Evolutionary conservation across 23 tunicate species (phyloP).

Genomic region (Aplidium turbinatum): DNA sequence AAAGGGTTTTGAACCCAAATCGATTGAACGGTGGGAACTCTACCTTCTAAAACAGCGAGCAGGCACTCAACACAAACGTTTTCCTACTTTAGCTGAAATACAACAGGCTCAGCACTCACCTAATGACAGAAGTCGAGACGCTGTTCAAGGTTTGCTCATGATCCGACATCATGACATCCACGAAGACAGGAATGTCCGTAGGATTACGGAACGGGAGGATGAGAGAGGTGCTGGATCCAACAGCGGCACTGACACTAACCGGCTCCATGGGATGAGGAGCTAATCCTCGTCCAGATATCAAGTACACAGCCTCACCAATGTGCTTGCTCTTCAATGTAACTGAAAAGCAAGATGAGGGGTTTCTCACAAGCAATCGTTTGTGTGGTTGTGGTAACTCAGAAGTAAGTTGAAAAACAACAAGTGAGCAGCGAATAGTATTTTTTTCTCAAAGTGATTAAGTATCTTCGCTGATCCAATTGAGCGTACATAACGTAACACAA

Average conservation of each 20-base stretch:
- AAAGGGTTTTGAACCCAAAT: too few species aligned
- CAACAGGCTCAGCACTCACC: slow-evolving; percentile 26
- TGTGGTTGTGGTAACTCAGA: too few species aligned
- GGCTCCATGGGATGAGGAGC: slow-evolving; percentile 92
- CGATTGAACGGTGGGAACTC: too few species aligned
- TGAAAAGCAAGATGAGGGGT: slow-evolving; percentile 25
- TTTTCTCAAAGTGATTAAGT: too few species aligned
- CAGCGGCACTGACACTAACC: slow-evolving; percentile 69
- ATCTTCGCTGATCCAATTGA: too few species aligned
- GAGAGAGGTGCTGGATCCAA: slow-evolving; percentile 83
- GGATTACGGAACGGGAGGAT: slow-evolving; percentile 92
- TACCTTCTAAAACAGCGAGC: too few species aligned
- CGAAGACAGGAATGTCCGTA: slow-evolving; percentile 61
- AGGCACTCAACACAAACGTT: too few species aligned
- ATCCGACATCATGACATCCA: slow-evolving; percentile 61
- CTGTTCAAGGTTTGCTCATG: slow-evolving; percentile 65
- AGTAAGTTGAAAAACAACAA: too few species aligned
- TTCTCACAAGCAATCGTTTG: slow-evolving; percentile 2
- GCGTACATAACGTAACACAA: too few species aligned
- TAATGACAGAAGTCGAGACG: slow-evolving; percentile 63
- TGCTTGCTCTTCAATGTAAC: slow-evolving; percentile 75
- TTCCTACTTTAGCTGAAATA: too few species aligned
- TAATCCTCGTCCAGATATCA: slow-evolving; percentile 66
- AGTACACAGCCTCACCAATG: slow-evolving; percentile 74
- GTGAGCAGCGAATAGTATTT: too few species aligned